A percentile compares a stretch with the other conserved stretches of the same genome.
These are phyloP conservation scores for Myiozetetes cayanensis DNA, from an alignment of 2,113 vertebrate genomes.

Conservation along the genomic window DNA sequence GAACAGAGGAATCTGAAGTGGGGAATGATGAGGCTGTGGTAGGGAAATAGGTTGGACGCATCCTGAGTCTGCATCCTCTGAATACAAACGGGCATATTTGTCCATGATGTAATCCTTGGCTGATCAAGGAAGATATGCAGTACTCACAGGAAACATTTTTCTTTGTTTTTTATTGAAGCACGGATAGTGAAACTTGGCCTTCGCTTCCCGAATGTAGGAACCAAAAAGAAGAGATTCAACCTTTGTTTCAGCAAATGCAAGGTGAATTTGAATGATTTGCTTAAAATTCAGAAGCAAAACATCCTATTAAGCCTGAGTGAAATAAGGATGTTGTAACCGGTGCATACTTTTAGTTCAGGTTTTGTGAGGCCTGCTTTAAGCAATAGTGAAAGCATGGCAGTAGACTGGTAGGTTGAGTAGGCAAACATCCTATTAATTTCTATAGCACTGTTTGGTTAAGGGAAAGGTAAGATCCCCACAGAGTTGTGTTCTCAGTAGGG, in stretches of 20 bases:
- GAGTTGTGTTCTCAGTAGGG: neutral
- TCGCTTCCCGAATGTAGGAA: neutral
- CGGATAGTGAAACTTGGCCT: neutral
- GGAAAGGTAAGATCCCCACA: neutral
- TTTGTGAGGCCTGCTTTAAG: neutral
- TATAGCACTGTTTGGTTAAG: neutral
- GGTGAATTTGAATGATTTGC: neutral
- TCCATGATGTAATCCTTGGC: neutral
- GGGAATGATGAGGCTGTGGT: neutral
- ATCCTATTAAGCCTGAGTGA: neutral
- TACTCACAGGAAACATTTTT: neutral
- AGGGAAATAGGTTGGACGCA: neutral
- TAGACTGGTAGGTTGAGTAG: neutral
- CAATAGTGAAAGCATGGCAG: neutral
- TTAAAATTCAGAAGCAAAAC: neutral
- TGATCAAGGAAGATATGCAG: neutral
- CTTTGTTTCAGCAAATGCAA: neutral
- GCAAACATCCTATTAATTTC: neutral
- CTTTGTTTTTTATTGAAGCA: neutral
- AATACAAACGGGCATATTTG: neutral
- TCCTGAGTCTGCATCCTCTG: slow-evolving; percentile 21
- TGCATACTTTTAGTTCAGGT: neutral
- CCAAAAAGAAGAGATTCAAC: neutral
- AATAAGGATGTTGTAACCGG: neutral
- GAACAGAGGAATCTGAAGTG: neutral